Evolutionary conservation across 2,113 vertebrate species (phyloP).

Genomic region (Sarotherodon lohbergeri): DNA sequence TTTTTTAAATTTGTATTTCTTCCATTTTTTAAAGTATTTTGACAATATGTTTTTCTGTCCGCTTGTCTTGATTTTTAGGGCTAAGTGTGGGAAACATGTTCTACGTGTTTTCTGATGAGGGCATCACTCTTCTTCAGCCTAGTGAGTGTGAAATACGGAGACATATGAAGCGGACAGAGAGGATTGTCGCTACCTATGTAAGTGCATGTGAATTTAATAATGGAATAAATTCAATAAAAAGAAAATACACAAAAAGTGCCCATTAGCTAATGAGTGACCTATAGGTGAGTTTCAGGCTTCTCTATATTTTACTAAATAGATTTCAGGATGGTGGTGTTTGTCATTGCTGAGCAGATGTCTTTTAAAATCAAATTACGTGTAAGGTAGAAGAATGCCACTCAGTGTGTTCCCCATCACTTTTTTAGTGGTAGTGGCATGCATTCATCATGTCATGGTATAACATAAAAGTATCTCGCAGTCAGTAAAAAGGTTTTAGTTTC

Average conservation of each 20-base stretch:
- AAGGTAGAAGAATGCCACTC: neutral
- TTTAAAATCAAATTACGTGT: neutral
- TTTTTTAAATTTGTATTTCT: neutral
- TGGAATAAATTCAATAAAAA: neutral
- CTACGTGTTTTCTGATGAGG: conserved; percentile 90
- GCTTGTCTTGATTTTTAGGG: conserved; percentile 70
- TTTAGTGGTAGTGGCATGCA: neutral
- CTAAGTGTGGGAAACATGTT: conserved; percentile 96
- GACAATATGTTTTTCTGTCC: neutral
- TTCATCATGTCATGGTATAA: neutral
- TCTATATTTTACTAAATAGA: neutral
- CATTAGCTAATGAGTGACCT: neutral
- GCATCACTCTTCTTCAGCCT: conserved; percentile 85
- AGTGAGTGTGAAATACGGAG: conserved; percentile 87
- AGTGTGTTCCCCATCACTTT: neutral
- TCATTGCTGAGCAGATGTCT: neutral
- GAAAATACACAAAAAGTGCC: neutral
- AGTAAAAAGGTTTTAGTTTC: neutral
- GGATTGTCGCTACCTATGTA: conserved; percentile 85
- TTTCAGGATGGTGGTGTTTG: neutral
- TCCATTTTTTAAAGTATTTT: neutral
- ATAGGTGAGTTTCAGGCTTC: neutral
- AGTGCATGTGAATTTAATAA: conserved; percentile 50
- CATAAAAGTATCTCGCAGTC: neutral
- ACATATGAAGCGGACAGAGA: conserved; percentile 83